These are phyloP conservation scores for Drosophila albomicans DNA, from an alignment of 1,140 invertebrate genomes.

Conservation along the genomic window DNA sequence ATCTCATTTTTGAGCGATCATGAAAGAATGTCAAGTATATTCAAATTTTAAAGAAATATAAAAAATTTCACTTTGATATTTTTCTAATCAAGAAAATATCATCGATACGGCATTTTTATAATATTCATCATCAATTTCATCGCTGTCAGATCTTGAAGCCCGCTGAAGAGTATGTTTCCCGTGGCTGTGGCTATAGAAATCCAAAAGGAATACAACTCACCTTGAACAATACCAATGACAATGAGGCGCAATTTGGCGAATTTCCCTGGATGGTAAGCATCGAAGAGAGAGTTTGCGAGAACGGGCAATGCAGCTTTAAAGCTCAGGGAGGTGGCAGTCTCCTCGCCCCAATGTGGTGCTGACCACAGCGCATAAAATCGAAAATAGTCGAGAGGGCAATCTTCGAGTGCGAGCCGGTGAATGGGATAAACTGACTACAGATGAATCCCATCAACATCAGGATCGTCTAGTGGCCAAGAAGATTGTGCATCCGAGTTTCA, in stretches of 20 bases:
- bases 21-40: no score
- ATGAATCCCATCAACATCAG: neutral
- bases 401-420: constrained; percentile 40
- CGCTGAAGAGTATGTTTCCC: constrained; percentile 73
- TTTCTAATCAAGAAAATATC: no score
- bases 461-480: constrained; percentile 9
- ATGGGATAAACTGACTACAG: constrained; percentile 22
- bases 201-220: neutral
- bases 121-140: neutral
- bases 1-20: no score
- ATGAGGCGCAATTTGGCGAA: constrained; percentile 28
- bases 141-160: neutral
- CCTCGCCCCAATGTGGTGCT: constrained; percentile 88
- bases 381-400: constrained; percentile 78
- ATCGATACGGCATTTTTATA: no score
- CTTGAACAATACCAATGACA: neutral
- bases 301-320: neutral
- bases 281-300: neutral
- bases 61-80: no score
- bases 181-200: constrained; percentile 85
- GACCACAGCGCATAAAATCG: constrained; percentile 88
- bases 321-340: constrained; percentile 86
- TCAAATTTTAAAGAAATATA: no score
- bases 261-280: constrained; percentile 34
- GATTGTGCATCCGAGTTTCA: neutral